phyloP scores from a whole-genome alignment of 2,888 invertebrate species.

The Eucera pruinosa region DNA sequence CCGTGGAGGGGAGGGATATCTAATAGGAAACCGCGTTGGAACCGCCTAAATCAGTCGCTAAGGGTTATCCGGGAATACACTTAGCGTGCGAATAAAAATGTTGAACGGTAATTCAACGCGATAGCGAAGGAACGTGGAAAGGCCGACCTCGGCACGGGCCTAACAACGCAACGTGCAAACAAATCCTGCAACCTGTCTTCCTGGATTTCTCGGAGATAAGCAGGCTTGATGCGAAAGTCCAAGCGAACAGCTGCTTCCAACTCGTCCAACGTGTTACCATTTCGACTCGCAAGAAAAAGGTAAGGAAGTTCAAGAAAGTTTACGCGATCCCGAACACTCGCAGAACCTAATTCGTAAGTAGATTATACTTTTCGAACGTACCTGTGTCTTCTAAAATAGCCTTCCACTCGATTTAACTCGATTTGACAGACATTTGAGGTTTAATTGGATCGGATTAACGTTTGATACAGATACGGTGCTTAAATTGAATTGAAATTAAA shows the following conservation, averaged over 20 bases:
- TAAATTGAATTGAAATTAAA: too few species aligned
- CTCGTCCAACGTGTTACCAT: background rate
- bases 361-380: background rate
- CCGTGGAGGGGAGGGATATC: constrained; percentile 13
- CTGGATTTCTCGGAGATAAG: constrained; percentile 52
- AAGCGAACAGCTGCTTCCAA: constrained; percentile 14
- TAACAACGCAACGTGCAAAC: constrained; percentile 40
- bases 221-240: constrained; percentile 26
- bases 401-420: too few species aligned
- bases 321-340: too few species aligned
- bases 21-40: background rate
- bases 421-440: too few species aligned
- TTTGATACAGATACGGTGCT: background rate
- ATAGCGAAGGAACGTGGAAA: constrained; percentile 23
- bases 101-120: constrained; percentile 37
- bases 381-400: background rate
- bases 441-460: too few species aligned
- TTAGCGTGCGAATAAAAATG: constrained; percentile 38
- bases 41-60: constrained; percentile 53
- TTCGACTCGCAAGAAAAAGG: background rate
- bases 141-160: constrained; percentile 9
- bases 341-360: too few species aligned
- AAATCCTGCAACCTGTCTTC: constrained; percentile 53
- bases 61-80: constrained; percentile 48
- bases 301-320: background rate